These are phyloP conservation scores for Brachyhypopomus gauderio DNA, from an alignment of 2,113 vertebrate genomes.

Conservation along the genomic window DNA sequence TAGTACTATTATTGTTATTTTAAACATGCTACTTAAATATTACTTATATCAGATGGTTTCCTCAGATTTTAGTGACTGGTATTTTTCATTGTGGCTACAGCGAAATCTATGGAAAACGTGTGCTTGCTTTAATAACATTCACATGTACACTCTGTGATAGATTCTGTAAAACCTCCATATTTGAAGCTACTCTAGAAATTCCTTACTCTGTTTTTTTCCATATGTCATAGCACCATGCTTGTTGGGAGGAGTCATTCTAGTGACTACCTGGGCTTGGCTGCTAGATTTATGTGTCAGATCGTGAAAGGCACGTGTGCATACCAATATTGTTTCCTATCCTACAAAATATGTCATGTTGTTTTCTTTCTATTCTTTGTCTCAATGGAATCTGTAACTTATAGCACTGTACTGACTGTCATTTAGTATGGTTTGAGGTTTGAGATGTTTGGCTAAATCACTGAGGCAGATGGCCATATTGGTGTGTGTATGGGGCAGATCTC, in stretches of 20 bases:
- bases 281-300: constrained; percentile 77
- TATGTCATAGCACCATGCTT: constrained; percentile 83
- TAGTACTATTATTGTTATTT: no score
- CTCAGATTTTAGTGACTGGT: no score
- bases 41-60: no score
- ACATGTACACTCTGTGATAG: no score
- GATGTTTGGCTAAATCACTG: constrained; percentile 65
- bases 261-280: constrained; percentile 83
- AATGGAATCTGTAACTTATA: no score
- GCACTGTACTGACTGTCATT: background rate
- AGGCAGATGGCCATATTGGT: constrained; percentile 74
- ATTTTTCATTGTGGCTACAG: no score
- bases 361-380: background rate
- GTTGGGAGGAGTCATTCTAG: no score
- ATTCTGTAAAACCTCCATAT: no score
- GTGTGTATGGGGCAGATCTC: constrained; percentile 81
- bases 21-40: no score
- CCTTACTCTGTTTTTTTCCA: background rate
- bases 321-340: background rate
- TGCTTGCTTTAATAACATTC: no score
- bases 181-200: background rate
- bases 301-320: constrained; percentile 8
- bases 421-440: background rate
- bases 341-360: no score
- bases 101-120: no score